phyloP scores from a whole-genome alignment of 2,113 vertebrate genomes.

The Hirundichthys speculiger region DNA sequence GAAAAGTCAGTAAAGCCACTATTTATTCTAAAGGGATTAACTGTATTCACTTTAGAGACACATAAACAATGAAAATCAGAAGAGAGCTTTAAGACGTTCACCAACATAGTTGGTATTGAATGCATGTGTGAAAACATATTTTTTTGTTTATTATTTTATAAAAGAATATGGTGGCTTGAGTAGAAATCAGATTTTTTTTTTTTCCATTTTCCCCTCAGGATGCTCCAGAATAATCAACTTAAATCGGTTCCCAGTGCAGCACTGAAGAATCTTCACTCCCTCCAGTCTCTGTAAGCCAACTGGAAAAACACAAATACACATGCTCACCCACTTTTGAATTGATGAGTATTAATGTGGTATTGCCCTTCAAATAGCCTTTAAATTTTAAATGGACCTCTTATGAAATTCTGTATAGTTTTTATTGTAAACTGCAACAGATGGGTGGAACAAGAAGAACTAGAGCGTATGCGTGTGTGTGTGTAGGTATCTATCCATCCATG shows the following conservation, averaged over 20 bases:
- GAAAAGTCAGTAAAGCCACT: background rate
- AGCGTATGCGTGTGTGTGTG: no score
- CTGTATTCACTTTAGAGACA: no score
- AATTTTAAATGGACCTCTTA: constrained; percentile 12
- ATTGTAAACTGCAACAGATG: no score
- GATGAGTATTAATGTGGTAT: background rate
- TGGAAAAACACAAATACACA: background rate
- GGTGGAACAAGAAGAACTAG: no score
- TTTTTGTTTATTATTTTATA: background rate
- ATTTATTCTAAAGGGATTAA: background rate
- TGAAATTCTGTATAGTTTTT: no score
- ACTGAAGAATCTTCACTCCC: constrained; percentile 87
- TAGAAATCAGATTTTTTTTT: constrained; percentile 2
- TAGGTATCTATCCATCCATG: no score
- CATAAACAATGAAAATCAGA: no score
- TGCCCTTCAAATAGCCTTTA: constrained; percentile 17
- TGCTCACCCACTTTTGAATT: background rate
- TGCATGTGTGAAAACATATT: background rate
- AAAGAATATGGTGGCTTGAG: background rate
- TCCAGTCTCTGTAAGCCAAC: constrained; percentile 94
- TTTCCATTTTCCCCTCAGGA: constrained; percentile 77
- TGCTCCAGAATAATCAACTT: constrained; percentile 96
- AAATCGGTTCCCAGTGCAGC: constrained; percentile 92
- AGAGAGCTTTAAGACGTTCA: background rate
- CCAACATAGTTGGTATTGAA: background rate